Conservation (phyloP, 2,888 invertebrate genomes). For the Tachina fera region DNA sequence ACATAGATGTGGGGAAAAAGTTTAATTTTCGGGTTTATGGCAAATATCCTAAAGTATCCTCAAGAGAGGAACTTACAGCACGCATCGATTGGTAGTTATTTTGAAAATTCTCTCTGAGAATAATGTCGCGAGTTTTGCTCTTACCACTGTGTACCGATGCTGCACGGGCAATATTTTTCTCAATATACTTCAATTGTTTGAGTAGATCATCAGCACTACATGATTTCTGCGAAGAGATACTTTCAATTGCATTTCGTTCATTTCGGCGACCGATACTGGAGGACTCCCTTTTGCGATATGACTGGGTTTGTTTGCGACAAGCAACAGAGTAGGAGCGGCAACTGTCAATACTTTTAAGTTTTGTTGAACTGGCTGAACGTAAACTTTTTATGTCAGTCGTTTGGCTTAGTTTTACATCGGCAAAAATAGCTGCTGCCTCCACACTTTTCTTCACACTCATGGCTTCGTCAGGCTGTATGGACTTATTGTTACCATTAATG, state of each 20-base stretch:
- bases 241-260: conserved; percentile 72
- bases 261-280: conserved; percentile 77
- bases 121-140: conserved; percentile 69
- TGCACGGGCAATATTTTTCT: conserved; percentile 75
- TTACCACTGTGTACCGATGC: conserved; percentile 75
- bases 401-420: conserved; percentile 89
- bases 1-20: neutral
- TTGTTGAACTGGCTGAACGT: conserved; percentile 72
- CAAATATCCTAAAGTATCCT: conserved; percentile 83
- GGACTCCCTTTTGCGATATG: conserved; percentile 77
- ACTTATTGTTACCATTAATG: conserved; percentile 84
- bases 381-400: conserved; percentile 87
- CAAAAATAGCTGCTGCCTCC: conserved; percentile 93
- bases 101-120: conserved; percentile 70
- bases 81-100: conserved; percentile 82
- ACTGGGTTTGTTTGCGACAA: conserved; percentile 70
- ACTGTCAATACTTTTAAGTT: conserved; percentile 71
- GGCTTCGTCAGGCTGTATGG: conserved; percentile 87
- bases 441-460: conserved; percentile 94
- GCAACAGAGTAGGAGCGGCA: conserved; percentile 76
- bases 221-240: conserved; percentile 76
- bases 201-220: conserved; percentile 81
- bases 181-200: conserved; percentile 79
- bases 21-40: conserved; percentile 77
- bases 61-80: conserved; percentile 82